These are phyloP conservation scores for Manacus vitellinus DNA, from an alignment of 2,113 vertebrate genomes.

Conservation along the genomic window DNA sequence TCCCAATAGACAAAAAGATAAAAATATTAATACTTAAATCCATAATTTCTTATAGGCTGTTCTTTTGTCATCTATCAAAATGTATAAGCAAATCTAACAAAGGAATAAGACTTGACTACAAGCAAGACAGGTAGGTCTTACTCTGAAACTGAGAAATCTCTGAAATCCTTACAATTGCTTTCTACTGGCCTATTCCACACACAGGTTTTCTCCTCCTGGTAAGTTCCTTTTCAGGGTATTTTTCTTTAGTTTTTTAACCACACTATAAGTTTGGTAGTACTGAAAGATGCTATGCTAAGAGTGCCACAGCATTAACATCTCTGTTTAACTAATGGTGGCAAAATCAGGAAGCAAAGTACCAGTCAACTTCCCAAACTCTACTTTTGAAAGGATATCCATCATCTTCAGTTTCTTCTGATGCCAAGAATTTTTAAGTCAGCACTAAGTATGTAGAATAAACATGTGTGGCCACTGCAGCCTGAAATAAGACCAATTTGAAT, in stretches of 20 bases:
- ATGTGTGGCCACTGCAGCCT: neutral
- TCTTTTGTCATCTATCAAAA: neutral
- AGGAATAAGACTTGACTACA: neutral
- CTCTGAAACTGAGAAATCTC: neutral
- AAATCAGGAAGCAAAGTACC: neutral
- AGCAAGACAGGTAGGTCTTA: neutral
- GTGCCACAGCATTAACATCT: neutral
- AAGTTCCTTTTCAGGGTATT: neutral
- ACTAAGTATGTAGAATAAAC: neutral
- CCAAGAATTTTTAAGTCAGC: neutral
- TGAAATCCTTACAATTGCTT: neutral
- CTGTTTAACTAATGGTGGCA: neutral
- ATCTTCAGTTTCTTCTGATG: neutral
- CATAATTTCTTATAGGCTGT: neutral
- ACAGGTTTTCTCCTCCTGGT: neutral
- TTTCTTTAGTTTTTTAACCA: neutral
- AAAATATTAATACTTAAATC: neutral
- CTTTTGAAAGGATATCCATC: neutral
- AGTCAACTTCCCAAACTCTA: neutral
- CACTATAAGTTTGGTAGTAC: neutral
- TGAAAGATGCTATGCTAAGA: neutral
- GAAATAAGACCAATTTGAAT: neutral
- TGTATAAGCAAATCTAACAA: neutral
- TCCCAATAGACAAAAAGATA: neutral
- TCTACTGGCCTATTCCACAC: neutral